Percentiles rank a stretch among this genome's conserved stretches.
Conservation (phyloP, 2,888 invertebrate genomes). For the Allophyes oxyacanthae region DNA sequence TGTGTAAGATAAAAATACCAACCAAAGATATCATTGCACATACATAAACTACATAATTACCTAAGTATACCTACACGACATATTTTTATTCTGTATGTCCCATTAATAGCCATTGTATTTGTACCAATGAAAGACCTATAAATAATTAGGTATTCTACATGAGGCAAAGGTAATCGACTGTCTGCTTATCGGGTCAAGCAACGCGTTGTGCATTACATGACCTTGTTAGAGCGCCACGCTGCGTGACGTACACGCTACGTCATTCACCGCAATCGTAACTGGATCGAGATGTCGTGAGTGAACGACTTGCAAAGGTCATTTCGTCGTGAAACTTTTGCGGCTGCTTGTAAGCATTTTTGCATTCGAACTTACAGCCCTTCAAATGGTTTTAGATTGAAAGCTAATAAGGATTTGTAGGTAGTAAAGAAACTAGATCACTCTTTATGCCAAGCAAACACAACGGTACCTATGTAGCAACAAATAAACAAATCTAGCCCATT, state of each 20-base stretch:
- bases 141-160: slow-evolving; percentile 6
- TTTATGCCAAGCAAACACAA: too few species aligned
- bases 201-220: slow-evolving; percentile 30
- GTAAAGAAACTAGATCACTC: too few species aligned
- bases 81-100: too few species aligned
- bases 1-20: too few species aligned
- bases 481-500: too few species aligned
- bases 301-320: slow-evolving; percentile 45
- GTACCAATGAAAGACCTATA: not conserved
- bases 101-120: not conserved
- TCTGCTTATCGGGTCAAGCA: slow-evolving; percentile 24
- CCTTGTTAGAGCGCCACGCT: slow-evolving; percentile 47
- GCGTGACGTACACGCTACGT: slow-evolving; percentile 48
- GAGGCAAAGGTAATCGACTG: slow-evolving; percentile 24
- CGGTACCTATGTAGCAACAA: too few species aligned
- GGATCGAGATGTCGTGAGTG: slow-evolving; percentile 22
- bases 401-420: too few species aligned
- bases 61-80: too few species aligned
- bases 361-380: not conserved
- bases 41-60: too few species aligned
- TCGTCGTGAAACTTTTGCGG: slow-evolving; percentile 28
- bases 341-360: slow-evolving; percentile 4
- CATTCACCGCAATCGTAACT: slow-evolving; percentile 29
- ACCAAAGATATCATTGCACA: too few species aligned
- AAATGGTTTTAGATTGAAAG: too few species aligned